A percentile compares a stretch with the other conserved stretches of the same genome.
These are phyloP conservation scores for Eleginops maclovinus DNA, from an alignment of 2,113 vertebrate species.

Conservation along the genomic window DNA sequence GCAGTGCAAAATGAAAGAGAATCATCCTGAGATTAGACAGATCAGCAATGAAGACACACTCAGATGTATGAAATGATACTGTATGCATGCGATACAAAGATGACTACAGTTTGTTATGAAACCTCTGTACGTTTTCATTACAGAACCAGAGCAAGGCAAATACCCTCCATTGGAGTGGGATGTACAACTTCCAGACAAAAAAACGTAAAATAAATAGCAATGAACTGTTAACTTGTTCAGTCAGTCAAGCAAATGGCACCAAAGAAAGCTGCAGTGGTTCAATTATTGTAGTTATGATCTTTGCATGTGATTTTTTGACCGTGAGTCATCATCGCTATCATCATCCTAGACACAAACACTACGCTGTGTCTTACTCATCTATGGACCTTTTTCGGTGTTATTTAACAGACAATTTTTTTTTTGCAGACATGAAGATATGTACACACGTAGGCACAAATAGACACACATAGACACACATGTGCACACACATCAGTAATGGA, in stretches of 20 bases:
- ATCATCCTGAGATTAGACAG: conserved; percentile 50
- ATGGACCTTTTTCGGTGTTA: neutral
- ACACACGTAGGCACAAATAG: neutral
- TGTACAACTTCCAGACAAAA: neutral
- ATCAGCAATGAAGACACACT: conserved; percentile 23
- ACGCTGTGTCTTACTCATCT: neutral
- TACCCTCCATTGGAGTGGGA: neutral
- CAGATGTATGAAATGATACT: conserved; percentile 11
- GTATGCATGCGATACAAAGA: neutral
- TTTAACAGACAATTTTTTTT: conserved; percentile 9
- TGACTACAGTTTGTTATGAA: neutral
- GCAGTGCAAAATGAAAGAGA: conserved; percentile 54
- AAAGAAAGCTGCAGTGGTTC: conserved; percentile 9
- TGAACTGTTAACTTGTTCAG: neutral
- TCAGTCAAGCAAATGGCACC: neutral
- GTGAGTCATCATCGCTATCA: neutral
- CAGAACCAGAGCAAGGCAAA: neutral
- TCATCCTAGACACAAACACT: neutral
- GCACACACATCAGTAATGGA: conserved; percentile 26
- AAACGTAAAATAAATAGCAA: neutral
- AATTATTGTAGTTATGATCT: conserved; percentile 5
- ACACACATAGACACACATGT: neutral
- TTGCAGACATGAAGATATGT: neutral
- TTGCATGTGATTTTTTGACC: neutral
- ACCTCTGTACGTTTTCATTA: neutral